Percentiles rank a stretch among this genome's conserved stretches.
Conservation (phyloP, 2,797 vertebrate genomes). For the Pseudochirops cupreus region DNA sequence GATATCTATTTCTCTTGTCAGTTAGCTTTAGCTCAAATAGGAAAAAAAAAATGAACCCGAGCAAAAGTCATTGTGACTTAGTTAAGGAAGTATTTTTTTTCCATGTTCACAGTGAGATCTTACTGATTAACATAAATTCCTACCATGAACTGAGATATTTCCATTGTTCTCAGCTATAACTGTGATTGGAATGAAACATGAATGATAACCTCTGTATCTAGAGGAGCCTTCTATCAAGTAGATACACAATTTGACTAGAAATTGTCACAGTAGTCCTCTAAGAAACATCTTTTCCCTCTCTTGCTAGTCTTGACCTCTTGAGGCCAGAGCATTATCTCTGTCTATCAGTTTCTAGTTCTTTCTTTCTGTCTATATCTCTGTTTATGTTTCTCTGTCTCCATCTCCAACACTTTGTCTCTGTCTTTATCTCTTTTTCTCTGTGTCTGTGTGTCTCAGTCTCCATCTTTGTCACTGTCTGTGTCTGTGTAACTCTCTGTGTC, state of each 20-base stretch:
- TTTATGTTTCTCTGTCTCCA: no score
- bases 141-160: neutral
- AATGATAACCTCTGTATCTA: neutral
- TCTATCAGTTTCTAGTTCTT: no score
- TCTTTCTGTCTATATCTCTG: no score
- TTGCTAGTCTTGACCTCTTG: neutral
- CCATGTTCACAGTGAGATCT: neutral
- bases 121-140: neutral
- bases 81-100: neutral
- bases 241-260: neutral
- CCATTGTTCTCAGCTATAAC: neutral
- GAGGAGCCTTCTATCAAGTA: neutral
- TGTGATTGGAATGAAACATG: neutral
- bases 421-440: no score
- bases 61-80: neutral
- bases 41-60: neutral
- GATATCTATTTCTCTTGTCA: neutral
- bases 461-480: no score
- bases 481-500: no score
- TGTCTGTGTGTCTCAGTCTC: no score
- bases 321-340: neutral
- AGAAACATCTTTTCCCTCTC: neutral
- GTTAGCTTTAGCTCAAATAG: no score
- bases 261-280: neutral
- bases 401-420: no score